Percentiles rank a stretch among this genome's conserved stretches.
These are phyloP conservation scores for Spicauda simplicius DNA, from an alignment of 2,888 invertebrate species.

Conservation along the genomic window DNA sequence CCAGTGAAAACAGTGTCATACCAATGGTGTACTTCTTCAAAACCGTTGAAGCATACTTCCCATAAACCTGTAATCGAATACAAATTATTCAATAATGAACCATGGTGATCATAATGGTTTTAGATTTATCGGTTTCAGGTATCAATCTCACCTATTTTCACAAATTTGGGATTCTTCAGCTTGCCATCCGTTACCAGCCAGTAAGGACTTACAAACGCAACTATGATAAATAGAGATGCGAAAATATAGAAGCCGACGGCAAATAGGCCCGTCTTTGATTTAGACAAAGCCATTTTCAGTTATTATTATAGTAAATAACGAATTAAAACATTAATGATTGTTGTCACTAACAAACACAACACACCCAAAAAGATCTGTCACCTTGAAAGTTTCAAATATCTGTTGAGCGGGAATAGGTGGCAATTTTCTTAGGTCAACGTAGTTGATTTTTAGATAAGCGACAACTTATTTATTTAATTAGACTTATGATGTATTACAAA, in stretches of 20 bases:
- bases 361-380: too few relatives aligned
- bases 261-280: slow-evolving; percentile 87
- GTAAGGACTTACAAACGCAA: slow-evolving; percentile 94
- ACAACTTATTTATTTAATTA: too few relatives aligned
- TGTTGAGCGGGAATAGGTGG: too few relatives aligned
- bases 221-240: slow-evolving; percentile 89
- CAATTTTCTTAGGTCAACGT: too few relatives aligned
- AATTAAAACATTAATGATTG: background rate
- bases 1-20: slow-evolving; percentile 94
- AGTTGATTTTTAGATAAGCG: too few relatives aligned
- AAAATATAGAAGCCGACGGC: slow-evolving; percentile 87
- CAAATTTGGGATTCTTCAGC: slow-evolving; percentile 90
- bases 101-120: too few relatives aligned
- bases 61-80: slow-evolving; percentile 89
- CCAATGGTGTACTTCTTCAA: slow-evolving; percentile 93
- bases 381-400: too few relatives aligned
- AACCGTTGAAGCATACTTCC: slow-evolving; percentile 96
- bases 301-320: slow-evolving; percentile 5
- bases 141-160: slow-evolving; percentile 88
- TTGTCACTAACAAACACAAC: too few relatives aligned
- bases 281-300: slow-evolving; percentile 72
- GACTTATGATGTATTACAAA: too few relatives aligned
- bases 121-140: too few relatives aligned
- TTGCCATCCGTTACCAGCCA: slow-evolving; percentile 94
- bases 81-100: too few relatives aligned